These are phyloP conservation scores for Chaetoderma sp. DNA, from an alignment of 2,888 invertebrate species.

Conservation along the genomic window DNA sequence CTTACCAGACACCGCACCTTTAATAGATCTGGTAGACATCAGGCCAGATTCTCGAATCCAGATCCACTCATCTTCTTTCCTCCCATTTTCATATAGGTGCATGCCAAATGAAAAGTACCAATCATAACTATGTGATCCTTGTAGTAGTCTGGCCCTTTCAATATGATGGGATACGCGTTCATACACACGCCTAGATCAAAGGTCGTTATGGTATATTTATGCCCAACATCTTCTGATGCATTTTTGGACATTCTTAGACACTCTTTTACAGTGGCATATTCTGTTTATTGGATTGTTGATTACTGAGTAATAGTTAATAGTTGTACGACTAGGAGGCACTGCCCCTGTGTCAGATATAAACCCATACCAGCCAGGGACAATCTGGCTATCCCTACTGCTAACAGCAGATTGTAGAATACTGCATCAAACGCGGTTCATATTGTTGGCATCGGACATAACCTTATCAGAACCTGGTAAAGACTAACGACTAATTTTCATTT, in stretches of 20 bases:
- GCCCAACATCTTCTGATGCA: slow-evolving; percentile 21
- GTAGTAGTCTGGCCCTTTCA: slow-evolving; percentile 24
- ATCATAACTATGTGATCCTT: slow-evolving; percentile 33
- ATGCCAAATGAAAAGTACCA: slow-evolving; percentile 29
- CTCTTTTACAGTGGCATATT: neutral
- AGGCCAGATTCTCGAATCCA: slow-evolving; percentile 28
- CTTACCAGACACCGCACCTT: slow-evolving; percentile 28
- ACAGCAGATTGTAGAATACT: neutral
- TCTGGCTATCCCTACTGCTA: slow-evolving; percentile 5
- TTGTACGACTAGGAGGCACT: slow-evolving; percentile 27
- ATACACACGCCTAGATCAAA: slow-evolving; percentile 43
- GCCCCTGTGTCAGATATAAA: slow-evolving; percentile 35
- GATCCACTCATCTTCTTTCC: slow-evolving; percentile 34
- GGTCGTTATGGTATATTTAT: slow-evolving; percentile 37
- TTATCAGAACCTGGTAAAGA: neutral
- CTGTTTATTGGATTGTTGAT: slow-evolving; percentile 40
- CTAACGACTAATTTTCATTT: neutral
- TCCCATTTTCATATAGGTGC: slow-evolving; percentile 22
- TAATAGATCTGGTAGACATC: slow-evolving; percentile 23
- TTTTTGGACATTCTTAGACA: neutral
- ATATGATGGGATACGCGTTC: slow-evolving; percentile 38
- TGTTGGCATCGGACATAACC: neutral
- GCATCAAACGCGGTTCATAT: neutral
- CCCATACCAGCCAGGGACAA: slow-evolving; percentile 33
- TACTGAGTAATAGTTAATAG: slow-evolving; percentile 41